Evolutionary conservation across 2,113 vertebrate genomes (phyloP).

Genomic region (Campylomormyrus numenius): DNA sequence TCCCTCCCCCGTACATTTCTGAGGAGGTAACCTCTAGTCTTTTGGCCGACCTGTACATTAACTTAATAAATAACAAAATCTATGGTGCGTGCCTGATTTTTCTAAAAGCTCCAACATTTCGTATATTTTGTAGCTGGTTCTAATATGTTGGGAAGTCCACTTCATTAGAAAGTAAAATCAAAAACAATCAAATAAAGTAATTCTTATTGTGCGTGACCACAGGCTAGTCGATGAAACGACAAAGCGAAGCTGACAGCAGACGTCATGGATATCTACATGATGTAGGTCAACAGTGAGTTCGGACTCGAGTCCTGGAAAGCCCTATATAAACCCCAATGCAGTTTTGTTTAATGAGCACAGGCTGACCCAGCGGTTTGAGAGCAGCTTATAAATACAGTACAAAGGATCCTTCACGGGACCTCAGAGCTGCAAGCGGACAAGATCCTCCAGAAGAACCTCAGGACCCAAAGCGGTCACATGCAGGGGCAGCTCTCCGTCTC

Average conservation of each 20-base stretch:
- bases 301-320: not conserved
- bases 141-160: not conserved
- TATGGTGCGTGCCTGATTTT: not conserved
- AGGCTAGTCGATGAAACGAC: not conserved
- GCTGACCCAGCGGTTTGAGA: not conserved
- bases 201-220: not conserved
- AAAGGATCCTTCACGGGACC: not conserved
- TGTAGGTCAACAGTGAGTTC: not conserved
- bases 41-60: not conserved
- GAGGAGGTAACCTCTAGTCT: not conserved
- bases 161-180: not conserved
- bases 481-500: slow-evolving; percentile 35
- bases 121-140: not conserved
- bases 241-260: not conserved
- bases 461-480: slow-evolving; percentile 38
- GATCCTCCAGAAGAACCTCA: slow-evolving; percentile 23
- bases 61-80: not conserved
- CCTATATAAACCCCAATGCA: not conserved
- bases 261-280: not conserved
- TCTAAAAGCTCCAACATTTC: not conserved
- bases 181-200: not conserved
- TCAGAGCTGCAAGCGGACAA: not conserved
- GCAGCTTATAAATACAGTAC: not conserved
- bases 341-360: not conserved
- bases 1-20: not conserved